These are phyloP conservation scores for Germaria angustata DNA, from an alignment of 2,888 invertebrate genomes.

Conservation along the genomic window DNA sequence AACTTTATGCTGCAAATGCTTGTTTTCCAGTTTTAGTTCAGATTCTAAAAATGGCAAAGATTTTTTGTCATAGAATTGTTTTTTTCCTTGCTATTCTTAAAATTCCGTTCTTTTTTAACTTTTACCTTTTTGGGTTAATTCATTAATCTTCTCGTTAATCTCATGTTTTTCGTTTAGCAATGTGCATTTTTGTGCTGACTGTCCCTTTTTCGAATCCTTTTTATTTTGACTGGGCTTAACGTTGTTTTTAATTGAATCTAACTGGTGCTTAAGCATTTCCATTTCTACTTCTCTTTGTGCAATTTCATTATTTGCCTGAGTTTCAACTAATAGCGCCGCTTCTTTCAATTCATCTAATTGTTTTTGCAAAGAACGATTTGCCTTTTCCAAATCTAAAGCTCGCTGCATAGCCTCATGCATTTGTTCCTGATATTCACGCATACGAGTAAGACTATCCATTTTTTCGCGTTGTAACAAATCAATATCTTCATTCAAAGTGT, in stretches of 20 bases:
- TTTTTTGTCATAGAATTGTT: not conserved
- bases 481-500: slow-evolving; percentile 82
- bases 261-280: slow-evolving; percentile 74
- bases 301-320: slow-evolving; percentile 86
- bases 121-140: slow-evolving; percentile 83
- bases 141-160: slow-evolving; percentile 82
- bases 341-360: slow-evolving; percentile 87
- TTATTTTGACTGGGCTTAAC: slow-evolving; percentile 20
- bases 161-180: slow-evolving; percentile 81
- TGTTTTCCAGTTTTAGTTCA: slow-evolving; percentile 80
- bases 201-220: slow-evolving; percentile 16
- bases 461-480: slow-evolving; percentile 84
- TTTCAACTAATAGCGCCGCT: slow-evolving; percentile 87
- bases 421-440: slow-evolving; percentile 75
- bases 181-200: slow-evolving; percentile 52
- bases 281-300: slow-evolving; percentile 81
- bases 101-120: no score
- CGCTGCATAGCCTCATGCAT: slow-evolving; percentile 90
- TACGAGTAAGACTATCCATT: slow-evolving; percentile 75
- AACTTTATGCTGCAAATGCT: slow-evolving; percentile 81
- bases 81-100: no score
- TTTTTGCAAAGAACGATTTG: slow-evolving; percentile 85
- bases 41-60: slow-evolving; percentile 75
- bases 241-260: slow-evolving; percentile 68
- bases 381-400: slow-evolving; percentile 87